Evolutionary conservation across 1,140 invertebrate genomes (phyloP).

Genomic region (Aphaenogaster rudis): DNA sequence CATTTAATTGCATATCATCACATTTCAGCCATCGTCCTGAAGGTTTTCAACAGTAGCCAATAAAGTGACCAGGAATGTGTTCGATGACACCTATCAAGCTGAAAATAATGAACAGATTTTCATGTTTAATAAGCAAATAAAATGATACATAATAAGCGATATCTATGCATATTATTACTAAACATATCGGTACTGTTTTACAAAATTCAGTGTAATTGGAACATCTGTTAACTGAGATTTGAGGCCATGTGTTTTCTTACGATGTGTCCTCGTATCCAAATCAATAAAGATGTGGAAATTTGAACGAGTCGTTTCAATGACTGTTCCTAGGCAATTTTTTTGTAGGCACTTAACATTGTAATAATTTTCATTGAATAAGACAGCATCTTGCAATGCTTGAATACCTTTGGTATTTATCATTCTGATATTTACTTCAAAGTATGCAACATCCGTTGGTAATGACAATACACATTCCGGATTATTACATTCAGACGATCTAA

Average conservation of each 20-base stretch:
- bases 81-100: constrained; percentile 12
- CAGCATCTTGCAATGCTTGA: constrained; percentile 9
- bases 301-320: constrained; percentile 8
- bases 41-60: constrained; percentile 22
- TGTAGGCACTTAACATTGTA: neutral
- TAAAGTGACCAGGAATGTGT: constrained; percentile 10
- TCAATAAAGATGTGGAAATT: constrained; percentile 19
- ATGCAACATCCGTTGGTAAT: constrained; percentile 15
- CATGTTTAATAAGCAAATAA: neutral
- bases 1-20: constrained; percentile 21
- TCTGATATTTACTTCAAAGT: constrained; percentile 14
- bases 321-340: constrained; percentile 20
- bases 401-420: neutral
- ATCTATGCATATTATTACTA: constrained; percentile 15
- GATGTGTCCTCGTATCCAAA: constrained; percentile 8
- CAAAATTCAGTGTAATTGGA: neutral
- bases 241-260: neutral
- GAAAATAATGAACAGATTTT: constrained; percentile 4
- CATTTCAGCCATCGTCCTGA: constrained; percentile 17
- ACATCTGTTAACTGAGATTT: constrained; percentile 18
- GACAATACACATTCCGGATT: neutral
- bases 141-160: neutral
- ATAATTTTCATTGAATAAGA: neutral
- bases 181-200: constrained; percentile 11
- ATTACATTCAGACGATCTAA: too few species aligned